phyloP scores from a whole-genome alignment of 2,797 vertebrate species.

The Stomatorhinus walkeri region DNA sequence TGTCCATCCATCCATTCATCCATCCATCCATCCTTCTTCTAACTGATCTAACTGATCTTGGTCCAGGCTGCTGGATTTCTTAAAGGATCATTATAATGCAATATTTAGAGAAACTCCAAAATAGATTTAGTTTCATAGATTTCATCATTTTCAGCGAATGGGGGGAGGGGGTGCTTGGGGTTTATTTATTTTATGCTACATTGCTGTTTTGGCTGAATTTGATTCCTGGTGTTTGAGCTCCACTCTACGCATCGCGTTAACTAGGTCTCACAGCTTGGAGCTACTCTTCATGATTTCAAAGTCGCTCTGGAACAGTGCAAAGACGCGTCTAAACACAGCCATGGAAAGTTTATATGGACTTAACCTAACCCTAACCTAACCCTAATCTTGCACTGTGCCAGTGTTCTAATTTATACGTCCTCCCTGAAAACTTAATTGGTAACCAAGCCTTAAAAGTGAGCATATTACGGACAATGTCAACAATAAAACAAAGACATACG shows the following conservation, averaged over 20 bases:
- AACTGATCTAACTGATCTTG: not conserved
- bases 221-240: not conserved
- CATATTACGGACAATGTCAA: not conserved
- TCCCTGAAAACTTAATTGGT: not conserved
- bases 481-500: not conserved
- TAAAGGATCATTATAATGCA: not conserved
- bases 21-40: not conserved
- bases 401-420: not conserved
- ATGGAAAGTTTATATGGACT: not conserved
- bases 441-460: not conserved
- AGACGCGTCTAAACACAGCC: not conserved
- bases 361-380: not conserved
- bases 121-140: not conserved
- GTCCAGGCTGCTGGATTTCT: not conserved
- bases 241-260: not conserved
- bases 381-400: not conserved
- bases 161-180: not conserved
- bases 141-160: not conserved
- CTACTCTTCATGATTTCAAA: not conserved
- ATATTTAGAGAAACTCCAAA: not conserved
- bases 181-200: not conserved
- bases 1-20: not conserved
- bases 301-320: not conserved
- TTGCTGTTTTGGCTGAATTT: slow-evolving; percentile 1
- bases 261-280: slow-evolving; percentile 6